phyloP scores from a whole-genome alignment of 2,888 invertebrate species.

The Macrophya alboannulata region DNA sequence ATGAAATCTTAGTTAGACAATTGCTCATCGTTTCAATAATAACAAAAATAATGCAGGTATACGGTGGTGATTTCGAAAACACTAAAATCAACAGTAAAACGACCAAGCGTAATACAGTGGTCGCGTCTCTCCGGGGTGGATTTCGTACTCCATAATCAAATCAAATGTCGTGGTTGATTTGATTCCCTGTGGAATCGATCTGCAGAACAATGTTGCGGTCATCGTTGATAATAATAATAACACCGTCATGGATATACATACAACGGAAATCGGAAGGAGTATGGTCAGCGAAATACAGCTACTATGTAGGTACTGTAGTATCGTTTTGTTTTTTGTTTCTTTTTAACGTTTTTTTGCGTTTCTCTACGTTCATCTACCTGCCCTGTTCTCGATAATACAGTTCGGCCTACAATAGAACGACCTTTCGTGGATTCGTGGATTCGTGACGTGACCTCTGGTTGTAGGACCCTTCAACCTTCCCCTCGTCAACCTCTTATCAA shows the following conservation, averaged over 20 bases:
- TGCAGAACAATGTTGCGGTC: not conserved
- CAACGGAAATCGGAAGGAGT: no score
- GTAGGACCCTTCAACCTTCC: not conserved
- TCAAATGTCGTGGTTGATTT: not conserved
- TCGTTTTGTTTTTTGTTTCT: not conserved
- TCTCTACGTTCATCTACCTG: not conserved
- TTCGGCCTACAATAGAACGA: constrained; percentile 14
- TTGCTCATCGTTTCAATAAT: not conserved
- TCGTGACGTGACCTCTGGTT: constrained; percentile 26
- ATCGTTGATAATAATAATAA: not conserved
- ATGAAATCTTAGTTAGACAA: not conserved
- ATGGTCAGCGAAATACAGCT: not conserved
- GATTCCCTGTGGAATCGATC: not conserved
- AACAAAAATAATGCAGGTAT: not conserved
- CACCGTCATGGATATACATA: not conserved
- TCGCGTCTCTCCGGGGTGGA: not conserved
- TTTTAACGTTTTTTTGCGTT: not conserved
- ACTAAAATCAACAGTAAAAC: not conserved
- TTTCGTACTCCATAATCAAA: not conserved
- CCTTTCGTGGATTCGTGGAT: constrained; percentile 19
- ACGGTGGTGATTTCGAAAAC: not conserved
- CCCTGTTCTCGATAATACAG: not conserved
- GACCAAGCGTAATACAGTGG: not conserved
- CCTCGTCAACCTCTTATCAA: constrained; percentile 20
- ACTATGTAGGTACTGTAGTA: not conserved